phyloP scores from a whole-genome alignment of 2,888 invertebrate genomes.

The Acanthococcus lagerstroemiae region DNA sequence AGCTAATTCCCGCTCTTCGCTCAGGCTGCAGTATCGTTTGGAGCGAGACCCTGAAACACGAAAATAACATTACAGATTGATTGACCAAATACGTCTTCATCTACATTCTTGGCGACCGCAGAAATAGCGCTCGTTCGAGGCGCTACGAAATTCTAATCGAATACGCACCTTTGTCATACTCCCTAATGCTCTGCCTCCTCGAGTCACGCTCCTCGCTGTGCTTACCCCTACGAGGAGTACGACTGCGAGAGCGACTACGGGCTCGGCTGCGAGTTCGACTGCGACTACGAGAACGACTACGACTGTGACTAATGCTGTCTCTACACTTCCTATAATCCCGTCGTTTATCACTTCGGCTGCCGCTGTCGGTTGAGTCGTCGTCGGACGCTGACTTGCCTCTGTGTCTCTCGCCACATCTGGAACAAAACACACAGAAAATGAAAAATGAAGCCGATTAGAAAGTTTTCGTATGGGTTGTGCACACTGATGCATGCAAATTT shows the following conservation, averaged over 20 bases:
- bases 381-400: background rate
- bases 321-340: background rate
- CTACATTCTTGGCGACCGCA: no score
- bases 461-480: no score
- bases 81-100: background rate
- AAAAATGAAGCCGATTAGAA: no score
- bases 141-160: background rate
- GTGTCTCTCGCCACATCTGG: background rate
- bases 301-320: background rate
- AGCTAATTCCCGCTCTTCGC: constrained; percentile 19
- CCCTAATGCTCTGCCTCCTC: background rate
- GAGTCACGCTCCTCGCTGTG: constrained; percentile 16
- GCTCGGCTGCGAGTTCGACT: constrained; percentile 4
- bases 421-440: background rate
- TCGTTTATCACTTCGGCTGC: constrained; percentile 1
- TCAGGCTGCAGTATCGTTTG: constrained; percentile 7
- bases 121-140: no score
- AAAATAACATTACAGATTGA: background rate
- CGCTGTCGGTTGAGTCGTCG: constrained; percentile 3
- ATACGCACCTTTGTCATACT: constrained; percentile 13
- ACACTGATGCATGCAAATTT: no score
- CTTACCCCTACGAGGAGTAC: constrained; percentile 1
- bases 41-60: background rate
- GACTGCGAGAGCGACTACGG: background rate
- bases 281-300: constrained; percentile 9